Base-by-base conservation (phyloP, 2,113 vertebrate genomes). In the Argyrosomus japonicus region DNA sequence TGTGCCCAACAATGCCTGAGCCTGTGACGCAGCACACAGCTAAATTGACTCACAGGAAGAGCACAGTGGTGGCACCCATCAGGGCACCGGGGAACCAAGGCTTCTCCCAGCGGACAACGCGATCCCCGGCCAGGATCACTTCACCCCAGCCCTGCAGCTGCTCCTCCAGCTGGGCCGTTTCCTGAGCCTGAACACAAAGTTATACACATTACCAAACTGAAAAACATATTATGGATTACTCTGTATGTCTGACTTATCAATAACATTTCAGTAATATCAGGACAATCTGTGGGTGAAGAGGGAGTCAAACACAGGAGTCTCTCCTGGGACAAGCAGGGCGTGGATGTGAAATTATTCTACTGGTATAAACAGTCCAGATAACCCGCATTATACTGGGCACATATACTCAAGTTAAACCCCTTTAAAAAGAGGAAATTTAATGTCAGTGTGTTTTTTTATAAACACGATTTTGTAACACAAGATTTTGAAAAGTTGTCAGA, bases 71-170 rank as follows among this genome's bases (percentile, higher is more conserved):
- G 18, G 77, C 94, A 0, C 93, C 96, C 78, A 97, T 91, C 79
- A 98, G 85, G 0, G 92, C 97, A 68, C 95, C 97, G 5, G 98
- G 98, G 90, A 98, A 99, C 97, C 97, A 99, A 5, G 96, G 94
- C 88, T 97, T 97, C 89, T 99, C 97, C 99, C 99, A 99, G 18
- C 97, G 96, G 68, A 99, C 94, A 53, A 98, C 91, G 32, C 96
- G 97, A 83, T 99, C 99, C 0, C 96, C 95, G 17, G 96, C 90
- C 87, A 99, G 92, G 93, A 99, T 99, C 90, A 99, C 98, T 88
- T 99, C 98, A 47, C 97, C 98, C 99, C 99, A 99, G 87, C 95
- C 97, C 93, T 98, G 97, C 88, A 99, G 93, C 74, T 99, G 97
- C 91, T 99, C 97, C 84, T 99, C 98, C 89, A 99, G 96, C 89